Percentiles rank a stretch among this genome's conserved stretches.
phyloP scores from a whole-genome alignment of 2,113 vertebrate species.

The Alouatta palliata region DNA sequence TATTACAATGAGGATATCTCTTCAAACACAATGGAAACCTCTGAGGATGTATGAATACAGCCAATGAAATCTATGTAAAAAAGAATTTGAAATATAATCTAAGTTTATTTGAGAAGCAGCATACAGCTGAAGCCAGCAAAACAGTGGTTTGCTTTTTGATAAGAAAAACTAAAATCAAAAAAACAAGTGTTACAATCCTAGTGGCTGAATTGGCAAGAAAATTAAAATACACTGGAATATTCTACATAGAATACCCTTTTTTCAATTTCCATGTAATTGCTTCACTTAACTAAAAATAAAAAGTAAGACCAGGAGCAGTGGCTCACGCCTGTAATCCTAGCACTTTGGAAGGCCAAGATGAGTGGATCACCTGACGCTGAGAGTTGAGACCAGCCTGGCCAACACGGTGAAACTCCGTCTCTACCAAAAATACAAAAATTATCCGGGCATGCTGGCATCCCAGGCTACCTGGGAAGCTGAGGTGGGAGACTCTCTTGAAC shows the following conservation, averaged over 20 bases:
- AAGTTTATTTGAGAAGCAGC: background rate
- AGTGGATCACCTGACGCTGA: too few species aligned
- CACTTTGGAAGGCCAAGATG: too few species aligned
- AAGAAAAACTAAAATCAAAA: background rate
- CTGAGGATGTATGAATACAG: background rate
- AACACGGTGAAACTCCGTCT: too few species aligned
- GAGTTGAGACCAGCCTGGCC: too few species aligned
- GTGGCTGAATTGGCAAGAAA: background rate
- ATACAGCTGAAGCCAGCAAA: background rate
- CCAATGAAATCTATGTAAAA: background rate
- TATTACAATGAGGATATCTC: background rate
- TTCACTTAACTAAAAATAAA: background rate
- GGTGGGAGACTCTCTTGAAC: too few species aligned
- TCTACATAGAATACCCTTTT: background rate
- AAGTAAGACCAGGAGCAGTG: too few species aligned
- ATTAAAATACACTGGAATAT: background rate
- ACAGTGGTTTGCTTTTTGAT: background rate
- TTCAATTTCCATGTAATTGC: background rate
- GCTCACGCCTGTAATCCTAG: too few species aligned
- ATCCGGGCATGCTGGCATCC: too few species aligned
- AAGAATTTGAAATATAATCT: background rate
- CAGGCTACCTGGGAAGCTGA: too few species aligned
- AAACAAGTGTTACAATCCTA: background rate
- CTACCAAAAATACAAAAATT: too few species aligned
- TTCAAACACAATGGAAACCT: background rate